Evolutionary conservation across 1,140 invertebrate species (phyloP).

Genomic region (Caenorhabditis latens): DNA sequence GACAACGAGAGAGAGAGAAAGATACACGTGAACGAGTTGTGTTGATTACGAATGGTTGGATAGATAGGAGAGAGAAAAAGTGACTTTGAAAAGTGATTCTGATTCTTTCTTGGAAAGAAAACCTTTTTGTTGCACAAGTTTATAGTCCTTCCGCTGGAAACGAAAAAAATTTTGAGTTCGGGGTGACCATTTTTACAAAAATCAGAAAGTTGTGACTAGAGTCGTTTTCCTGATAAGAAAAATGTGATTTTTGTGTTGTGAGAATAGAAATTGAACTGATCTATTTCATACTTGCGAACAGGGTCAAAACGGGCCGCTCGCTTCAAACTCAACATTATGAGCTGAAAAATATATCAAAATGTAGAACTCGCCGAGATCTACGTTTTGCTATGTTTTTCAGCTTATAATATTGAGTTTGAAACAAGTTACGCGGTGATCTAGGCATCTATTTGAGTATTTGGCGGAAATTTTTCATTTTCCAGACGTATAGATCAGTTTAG

Average conservation of each 20-base stretch:
- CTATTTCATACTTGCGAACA: not conserved
- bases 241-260: not conserved
- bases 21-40: not conserved
- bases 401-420: too few relatives aligned
- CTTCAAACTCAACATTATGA: not conserved
- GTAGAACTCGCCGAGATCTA: too few relatives aligned
- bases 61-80: not conserved
- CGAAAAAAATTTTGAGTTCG: too few relatives aligned
- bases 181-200: not conserved
- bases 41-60: not conserved
- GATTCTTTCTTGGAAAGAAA: too few relatives aligned
- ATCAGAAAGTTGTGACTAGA: not conserved
- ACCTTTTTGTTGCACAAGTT: not conserved
- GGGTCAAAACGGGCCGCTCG: too few relatives aligned
- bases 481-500: too few relatives aligned
- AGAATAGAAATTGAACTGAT: conserved; percentile 14
- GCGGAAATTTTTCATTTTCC: too few relatives aligned
- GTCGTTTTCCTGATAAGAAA: not conserved
- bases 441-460: too few relatives aligned
- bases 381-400: too few relatives aligned
- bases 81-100: too few relatives aligned
- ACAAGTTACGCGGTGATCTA: too few relatives aligned
- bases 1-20: not conserved
- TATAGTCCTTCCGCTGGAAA: not conserved
- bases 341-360: too few relatives aligned